phyloP scores from a whole-genome alignment of 1,140 invertebrate genomes.

The Habropoda laboriosa region DNA sequence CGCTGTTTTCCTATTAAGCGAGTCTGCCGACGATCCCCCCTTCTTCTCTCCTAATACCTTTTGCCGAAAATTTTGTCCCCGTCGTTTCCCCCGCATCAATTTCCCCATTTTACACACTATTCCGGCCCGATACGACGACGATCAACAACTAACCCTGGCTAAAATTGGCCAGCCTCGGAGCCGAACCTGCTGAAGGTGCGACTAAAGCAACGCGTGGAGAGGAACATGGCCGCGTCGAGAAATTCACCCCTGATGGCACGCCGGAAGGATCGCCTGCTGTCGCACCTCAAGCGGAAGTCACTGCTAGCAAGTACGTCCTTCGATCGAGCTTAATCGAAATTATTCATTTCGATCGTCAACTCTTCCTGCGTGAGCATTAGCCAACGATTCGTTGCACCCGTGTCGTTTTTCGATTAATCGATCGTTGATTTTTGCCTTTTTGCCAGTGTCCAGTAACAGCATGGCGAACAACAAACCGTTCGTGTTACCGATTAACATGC shows the following conservation, averaged over 20 bases:
- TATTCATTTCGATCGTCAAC: conserved; percentile 6
- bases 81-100: background rate
- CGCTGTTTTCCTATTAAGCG: too few relatives aligned
- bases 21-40: too few relatives aligned
- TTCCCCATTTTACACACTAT: background rate
- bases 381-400: conserved; percentile 69
- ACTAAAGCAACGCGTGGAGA: conserved; percentile 96
- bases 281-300: conserved; percentile 89
- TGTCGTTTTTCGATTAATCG: conserved; percentile 74
- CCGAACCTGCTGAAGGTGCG: conserved; percentile 98
- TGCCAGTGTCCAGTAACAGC: conserved; percentile 78
- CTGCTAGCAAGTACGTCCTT: conserved; percentile 89
- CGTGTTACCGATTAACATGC: conserved; percentile 55
- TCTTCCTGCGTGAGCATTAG: conserved; percentile 56
- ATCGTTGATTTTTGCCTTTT: conserved; percentile 74
- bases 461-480: conserved; percentile 63
- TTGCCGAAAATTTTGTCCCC: too few relatives aligned
- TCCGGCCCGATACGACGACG: conserved; percentile 49
- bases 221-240: conserved; percentile 85
- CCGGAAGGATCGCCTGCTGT: conserved; percentile 89
- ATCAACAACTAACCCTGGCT: conserved; percentile 79
- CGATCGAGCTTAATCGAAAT: conserved; percentile 41
- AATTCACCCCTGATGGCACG: conserved; percentile 91
- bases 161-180: conserved; percentile 92
- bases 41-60: too few relatives aligned